Evolutionary conservation across 2,888 invertebrate species (phyloP), one percentile per base, ranked within the genome.

Genomic region (Monopis laevigella): DNA sequence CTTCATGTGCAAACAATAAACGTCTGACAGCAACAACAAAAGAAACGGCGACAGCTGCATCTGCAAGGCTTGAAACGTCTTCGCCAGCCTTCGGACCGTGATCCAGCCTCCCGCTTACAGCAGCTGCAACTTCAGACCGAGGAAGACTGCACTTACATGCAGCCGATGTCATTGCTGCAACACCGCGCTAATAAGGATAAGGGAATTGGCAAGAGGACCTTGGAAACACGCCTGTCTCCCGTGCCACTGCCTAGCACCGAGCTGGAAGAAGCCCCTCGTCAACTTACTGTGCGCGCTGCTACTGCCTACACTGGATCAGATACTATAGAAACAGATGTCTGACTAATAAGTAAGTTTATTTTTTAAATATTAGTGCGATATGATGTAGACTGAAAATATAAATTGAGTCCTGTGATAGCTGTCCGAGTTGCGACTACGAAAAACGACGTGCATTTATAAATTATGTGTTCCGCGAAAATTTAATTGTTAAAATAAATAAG

Each of bases 251-350:
- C 24, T 24, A 19, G 17, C 10, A 8, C 18, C 3, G n/a, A n/a
- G n/a, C 10, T 17, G 13, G 17, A 21, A 11, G 40, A 16, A 43
- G 51, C 52, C 42, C 44, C 52, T 41, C 68, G 71, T 46, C 68
- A 67, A 19, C 70, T 67, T 41, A 78, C 70, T 49, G 77, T 78
- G 51, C 75, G 77, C 47, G 72, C 77, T 51, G 72, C 77, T 51
- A 77, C 75, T 62, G 68, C 69, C 51, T 52, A 75, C 48, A 72
- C 73, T 49, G 86, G 90, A 70, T 88, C 91, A 72, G 88, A 90
- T 66, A 89, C 92, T 82, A 91, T 93, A 81, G 94, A 95, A 85
- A 95, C 94, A 84, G 94, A 95, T 85, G 94, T 94, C 88, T 94
- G 93, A 94, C 92, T 90, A 90, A 87, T 86, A 86, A 91, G 93